phyloP scores from a whole-genome alignment of 2,888 invertebrate species.

The Aporophyla lueneburgensis region DNA sequence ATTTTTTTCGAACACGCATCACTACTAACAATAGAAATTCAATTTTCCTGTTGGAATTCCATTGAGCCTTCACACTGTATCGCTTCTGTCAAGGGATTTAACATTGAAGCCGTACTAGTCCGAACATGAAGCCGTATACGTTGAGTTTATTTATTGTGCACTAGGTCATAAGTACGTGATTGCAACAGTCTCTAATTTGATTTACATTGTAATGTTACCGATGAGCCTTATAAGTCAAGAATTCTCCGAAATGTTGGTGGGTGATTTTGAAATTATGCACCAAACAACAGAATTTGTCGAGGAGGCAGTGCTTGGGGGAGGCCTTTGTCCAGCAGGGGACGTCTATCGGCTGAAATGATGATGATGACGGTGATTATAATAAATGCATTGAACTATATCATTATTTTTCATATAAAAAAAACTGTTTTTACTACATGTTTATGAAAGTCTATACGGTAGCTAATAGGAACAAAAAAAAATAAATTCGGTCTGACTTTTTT shows the following conservation, averaged over 20 bases:
- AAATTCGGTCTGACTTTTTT: too few species aligned
- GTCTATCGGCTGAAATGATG: too few species aligned
- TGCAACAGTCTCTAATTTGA: neutral
- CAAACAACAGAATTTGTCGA: too few species aligned
- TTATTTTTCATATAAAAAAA: too few species aligned
- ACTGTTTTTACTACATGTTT: too few species aligned
- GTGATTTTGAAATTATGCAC: too few species aligned
- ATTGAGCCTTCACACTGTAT: constrained; percentile 23
- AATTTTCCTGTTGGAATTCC: constrained; percentile 54
- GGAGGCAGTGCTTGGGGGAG: too few species aligned
- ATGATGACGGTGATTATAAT: too few species aligned
- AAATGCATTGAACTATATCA: too few species aligned
- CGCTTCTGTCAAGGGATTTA: constrained; percentile 3
- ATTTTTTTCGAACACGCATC: constrained; percentile 23
- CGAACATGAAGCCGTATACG: constrained; percentile 9
- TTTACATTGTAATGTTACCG: neutral
- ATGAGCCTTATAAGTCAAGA: neutral
- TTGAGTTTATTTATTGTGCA: constrained; percentile 14
- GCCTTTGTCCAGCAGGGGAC: too few species aligned
- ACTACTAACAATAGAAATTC: constrained; percentile 39
- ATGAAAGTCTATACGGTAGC: too few species aligned
- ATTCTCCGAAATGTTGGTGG: neutral
- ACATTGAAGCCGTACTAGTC: constrained; percentile 22
- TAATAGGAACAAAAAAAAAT: too few species aligned
- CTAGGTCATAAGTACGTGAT: neutral